Conservation (phyloP, 2,113 vertebrate species). For the Clinocottus analis region DNA sequence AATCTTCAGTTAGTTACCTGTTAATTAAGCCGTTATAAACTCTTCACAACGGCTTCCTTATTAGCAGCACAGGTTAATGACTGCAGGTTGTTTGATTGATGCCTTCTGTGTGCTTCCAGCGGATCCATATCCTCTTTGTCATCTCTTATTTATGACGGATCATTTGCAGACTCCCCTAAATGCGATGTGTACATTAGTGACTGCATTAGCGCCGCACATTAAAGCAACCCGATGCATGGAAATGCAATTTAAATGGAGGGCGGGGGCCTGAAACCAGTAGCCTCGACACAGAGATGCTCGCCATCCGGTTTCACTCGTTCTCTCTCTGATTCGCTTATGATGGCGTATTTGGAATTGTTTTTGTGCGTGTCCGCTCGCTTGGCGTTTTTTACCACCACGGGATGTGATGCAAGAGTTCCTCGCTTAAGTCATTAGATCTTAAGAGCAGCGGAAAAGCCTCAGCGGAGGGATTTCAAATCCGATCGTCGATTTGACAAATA, state of each 20-base stretch:
- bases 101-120: constrained; percentile 20
- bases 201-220: constrained; percentile 73
- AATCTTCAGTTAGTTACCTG: not conserved
- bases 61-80: not conserved
- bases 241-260: constrained; percentile 71
- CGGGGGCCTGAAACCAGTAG: constrained; percentile 28
- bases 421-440: not conserved
- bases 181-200: constrained; percentile 74
- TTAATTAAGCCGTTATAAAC: not conserved
- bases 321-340: not conserved
- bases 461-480: not conserved
- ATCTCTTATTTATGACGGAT: constrained; percentile 79
- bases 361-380: not conserved
- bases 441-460: not conserved
- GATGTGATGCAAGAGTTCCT: not conserved
- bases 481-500: too few relatives aligned
- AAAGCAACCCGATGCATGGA: constrained; percentile 61
- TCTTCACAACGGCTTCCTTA: not conserved
- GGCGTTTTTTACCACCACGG: not conserved
- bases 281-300: constrained; percentile 33
- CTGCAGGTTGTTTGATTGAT: constrained; percentile 53
- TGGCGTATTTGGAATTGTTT: not conserved
- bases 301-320: not conserved
- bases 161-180: constrained; percentile 69
- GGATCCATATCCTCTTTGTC: constrained; percentile 68